A percentile compares a stretch with the other conserved stretches of the same genome.
Conservation (phyloP, 2,113 vertebrate species). For the Desmodus rotundus region DNA sequence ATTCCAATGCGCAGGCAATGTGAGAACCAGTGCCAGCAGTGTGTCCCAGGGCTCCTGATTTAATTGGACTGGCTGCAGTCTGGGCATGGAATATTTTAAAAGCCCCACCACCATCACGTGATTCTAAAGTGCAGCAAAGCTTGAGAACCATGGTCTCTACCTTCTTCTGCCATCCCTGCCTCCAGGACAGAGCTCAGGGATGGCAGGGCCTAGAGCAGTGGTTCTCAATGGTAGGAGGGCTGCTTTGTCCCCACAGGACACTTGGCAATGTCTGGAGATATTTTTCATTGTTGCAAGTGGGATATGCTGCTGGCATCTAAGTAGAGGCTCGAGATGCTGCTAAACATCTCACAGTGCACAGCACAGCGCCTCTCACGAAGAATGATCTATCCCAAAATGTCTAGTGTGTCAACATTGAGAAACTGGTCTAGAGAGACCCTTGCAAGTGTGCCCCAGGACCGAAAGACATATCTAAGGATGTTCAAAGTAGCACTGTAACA, state of each 20-base stretch:
- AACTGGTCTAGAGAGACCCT: neutral
- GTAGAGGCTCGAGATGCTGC: too few species aligned
- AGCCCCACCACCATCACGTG: rapidly evolving
- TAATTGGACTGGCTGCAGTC: neutral
- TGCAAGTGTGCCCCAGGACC: neutral
- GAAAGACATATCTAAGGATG: neutral
- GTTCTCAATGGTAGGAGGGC: neutral
- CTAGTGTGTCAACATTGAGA: neutral
- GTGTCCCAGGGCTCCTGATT: neutral
- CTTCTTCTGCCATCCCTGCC: too few species aligned
- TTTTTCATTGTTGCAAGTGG: neutral
- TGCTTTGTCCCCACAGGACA: too few species aligned
- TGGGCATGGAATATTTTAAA: neutral
- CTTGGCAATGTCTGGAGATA: neutral
- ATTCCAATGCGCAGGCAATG: neutral
- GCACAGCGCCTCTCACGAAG: neutral
- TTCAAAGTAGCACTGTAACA: neutral
- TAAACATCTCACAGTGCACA: neutral
- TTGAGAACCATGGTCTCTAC: neutral
- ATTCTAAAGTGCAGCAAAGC: neutral
- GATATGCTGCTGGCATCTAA: neutral
- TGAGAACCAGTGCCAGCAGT: neutral
- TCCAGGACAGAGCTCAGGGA: too few species aligned
- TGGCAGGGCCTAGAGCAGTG: neutral
- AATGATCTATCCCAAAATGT: neutral